phyloP scores from a whole-genome alignment of 2,797 vertebrate genomes.

The Apodemus agrarius region DNA sequence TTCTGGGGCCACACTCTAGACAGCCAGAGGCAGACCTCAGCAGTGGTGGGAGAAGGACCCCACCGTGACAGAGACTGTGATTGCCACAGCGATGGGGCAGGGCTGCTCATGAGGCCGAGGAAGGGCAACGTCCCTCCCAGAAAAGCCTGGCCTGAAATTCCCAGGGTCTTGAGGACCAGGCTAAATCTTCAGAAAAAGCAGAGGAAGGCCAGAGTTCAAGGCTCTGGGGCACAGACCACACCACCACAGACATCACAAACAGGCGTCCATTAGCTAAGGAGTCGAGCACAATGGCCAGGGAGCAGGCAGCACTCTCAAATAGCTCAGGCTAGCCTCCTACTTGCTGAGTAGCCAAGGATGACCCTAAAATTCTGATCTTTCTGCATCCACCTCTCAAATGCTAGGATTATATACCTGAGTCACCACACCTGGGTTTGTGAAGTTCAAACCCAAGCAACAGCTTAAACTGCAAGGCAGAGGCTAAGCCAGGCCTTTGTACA shows the following conservation, averaged over 20 bases:
- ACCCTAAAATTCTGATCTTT: neutral
- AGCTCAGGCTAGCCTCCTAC: neutral
- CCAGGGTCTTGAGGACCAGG: neutral
- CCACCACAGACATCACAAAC: neutral
- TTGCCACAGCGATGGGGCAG: neutral
- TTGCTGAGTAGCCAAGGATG: neutral
- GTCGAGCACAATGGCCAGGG: no score
- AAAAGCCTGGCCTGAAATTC: neutral
- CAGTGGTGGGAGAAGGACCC: accelerated
- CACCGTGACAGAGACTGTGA: neutral
- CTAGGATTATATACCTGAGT: neutral
- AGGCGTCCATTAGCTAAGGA: no score
- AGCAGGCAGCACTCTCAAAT: neutral
- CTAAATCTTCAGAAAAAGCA: neutral
- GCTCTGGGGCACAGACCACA: neutral
- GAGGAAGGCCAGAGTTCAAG: neutral
- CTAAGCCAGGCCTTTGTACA: accelerated
- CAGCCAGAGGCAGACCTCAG: neutral
- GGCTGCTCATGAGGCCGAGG: accelerated
- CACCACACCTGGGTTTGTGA: neutral
- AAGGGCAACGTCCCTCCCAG: neutral
- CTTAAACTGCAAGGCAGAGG: neutral
- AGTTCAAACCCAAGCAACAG: neutral
- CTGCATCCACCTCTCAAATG: neutral
- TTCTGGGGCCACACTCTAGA: accelerated